Percentiles rank a stretch among this genome's conserved stretches.
Evolutionary conservation across 1,140 invertebrate species (phyloP).

Genomic region (Protaetia brevitarsis): DNA sequence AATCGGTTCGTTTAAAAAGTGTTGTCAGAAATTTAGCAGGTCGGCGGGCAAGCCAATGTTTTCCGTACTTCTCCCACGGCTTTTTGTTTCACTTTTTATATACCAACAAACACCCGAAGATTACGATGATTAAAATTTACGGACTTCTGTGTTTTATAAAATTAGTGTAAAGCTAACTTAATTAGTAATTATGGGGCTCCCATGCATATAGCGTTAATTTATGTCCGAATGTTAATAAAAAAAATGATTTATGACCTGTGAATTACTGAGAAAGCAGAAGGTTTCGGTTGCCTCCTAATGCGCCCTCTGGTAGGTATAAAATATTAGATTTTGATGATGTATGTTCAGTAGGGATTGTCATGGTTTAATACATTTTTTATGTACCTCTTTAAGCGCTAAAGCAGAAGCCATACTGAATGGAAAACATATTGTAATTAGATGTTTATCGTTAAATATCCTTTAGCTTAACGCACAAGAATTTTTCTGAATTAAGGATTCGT

Average conservation of each 20-base stretch:
- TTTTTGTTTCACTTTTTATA: neutral
- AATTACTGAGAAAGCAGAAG: neutral
- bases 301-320: no score
- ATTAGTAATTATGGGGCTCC: constrained; percentile 5
- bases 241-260: neutral
- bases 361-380: no score
- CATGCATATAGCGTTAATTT: neutral
- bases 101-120: neutral
- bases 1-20: neutral
- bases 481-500: no score
- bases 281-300: no score
- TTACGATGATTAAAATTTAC: constrained; percentile 17
- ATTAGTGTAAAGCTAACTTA: constrained; percentile 13
- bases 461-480: no score
- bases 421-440: no score
- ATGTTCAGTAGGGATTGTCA: no score
- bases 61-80: neutral
- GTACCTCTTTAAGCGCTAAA: no score
- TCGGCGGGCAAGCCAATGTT: neutral
- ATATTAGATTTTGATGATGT: no score
- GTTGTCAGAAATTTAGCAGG: neutral
- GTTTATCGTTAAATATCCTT: no score
- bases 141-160: neutral
- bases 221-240: neutral
- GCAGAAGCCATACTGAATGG: no score